Evolutionary conservation across 2,888 invertebrate genomes (phyloP), one percentile per base, ranked within the genome.

Genomic region (Neoaliturus tenellus): DNA sequence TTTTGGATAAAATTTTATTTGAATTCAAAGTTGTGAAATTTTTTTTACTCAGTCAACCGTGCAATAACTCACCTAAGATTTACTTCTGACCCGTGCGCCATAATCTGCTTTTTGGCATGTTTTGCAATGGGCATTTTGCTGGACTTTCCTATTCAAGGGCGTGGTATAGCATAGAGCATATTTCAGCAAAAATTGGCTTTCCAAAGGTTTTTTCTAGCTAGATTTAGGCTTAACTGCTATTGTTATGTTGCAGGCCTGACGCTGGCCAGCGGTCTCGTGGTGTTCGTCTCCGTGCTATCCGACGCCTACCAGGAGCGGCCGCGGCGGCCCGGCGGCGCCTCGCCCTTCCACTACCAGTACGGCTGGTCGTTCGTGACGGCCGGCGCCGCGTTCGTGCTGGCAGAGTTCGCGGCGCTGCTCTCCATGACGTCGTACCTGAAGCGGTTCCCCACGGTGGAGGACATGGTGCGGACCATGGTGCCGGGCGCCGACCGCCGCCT

Each of bases 321-420:
- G 0, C 85, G 86, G 55, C 83, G 87, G 20, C 80, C 85, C 28
- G 81, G 58, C 17, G 83, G 80, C 23, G 90, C 90, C 84, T 89
- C 90, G 84, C 89, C 90, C 86, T 91, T 91, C 88, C 90, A 91
- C 87, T 90, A 90, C 89, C 91, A 92, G 80, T 94, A 93, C 89
- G 93, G 93, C 71, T 94, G 93, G 94, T 93, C 93, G 86, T 93
- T 93, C 88, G 93, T 93, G 89, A 91, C 93, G 48, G 93, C 93
- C 10, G 92, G 93, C 48, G 91, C 92, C 81, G 93, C 93, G 75
- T 91, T 94, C 88, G 92, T 89, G 69, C 87, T 88, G 85, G 87
- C 88, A 10, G 88, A 89, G 85, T 55, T 48, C 12, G 93, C 93
- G 8, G 93, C 93, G 0, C 91, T 93, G 20, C 90, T 93, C 85